Base-by-base conservation (phyloP, 2,797 vertebrate genomes). In the Arnoldichthys spilopterus region DNA sequence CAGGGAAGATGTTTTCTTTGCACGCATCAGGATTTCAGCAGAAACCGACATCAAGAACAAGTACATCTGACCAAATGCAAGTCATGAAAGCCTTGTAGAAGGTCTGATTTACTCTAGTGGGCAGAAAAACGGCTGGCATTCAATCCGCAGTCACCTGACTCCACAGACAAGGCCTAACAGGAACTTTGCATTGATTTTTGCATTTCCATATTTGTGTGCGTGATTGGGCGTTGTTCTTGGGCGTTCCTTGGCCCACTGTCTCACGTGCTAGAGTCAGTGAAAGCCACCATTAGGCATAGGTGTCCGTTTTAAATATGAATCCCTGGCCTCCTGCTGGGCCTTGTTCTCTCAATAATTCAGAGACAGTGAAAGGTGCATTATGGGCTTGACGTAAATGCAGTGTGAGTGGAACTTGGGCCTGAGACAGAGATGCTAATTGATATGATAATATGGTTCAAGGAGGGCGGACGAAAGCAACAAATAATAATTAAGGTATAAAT, bases 261-360 rank as follows among this genome's bases (percentile, higher is more conserved):
- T 47, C 82, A 83, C 71, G 66, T 82, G 20, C 81, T 89, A 85
- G 85, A 90, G 86, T 86, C 82, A 87, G 81, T 85, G 82, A 87
- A 83, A 77, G 83, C 62, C 62, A 90, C 90, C 91, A 90, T 92
- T 90, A 93, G 89, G 87, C 86, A 86, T 87, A 90, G 91, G 90
- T 92, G 90, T 94, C 91, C 90, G 81, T 89, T 93, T 94, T 91
- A 94, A 93, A 94, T 90, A 93, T 93, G 88, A 92, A 92, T 92
- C 89, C 89, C 37, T 62, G 82, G 84, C 88, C 68, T 88, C 91
- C 90, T 89, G 90, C 87, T 91, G 90, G 85, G 90, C 91, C 90
- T 92, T 94, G 91, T 92, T 90, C 72, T 72, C 84, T 94, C 86
- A 94, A 93, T 94, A 91, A 93, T 94, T 93, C 85, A 93, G 85